These are phyloP conservation scores for Connochaetes taurinus DNA, from an alignment of 2,113 vertebrate species.

Conservation along the genomic window DNA sequence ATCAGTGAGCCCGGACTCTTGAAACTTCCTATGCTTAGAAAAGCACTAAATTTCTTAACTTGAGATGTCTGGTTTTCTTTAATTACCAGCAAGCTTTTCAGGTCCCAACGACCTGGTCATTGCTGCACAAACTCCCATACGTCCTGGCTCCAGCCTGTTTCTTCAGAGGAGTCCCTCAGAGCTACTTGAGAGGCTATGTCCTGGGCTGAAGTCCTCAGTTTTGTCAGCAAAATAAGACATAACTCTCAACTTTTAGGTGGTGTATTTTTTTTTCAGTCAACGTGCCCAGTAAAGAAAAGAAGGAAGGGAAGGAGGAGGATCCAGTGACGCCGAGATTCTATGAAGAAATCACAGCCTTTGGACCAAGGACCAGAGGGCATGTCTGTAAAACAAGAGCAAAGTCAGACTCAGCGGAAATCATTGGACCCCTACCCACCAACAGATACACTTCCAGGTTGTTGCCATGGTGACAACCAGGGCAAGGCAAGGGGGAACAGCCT, in stretches of 20 bases:
- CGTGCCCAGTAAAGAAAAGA: background rate
- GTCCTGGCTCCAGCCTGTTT: background rate
- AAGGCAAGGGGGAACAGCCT: rapidly evolving
- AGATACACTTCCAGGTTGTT: rapidly evolving
- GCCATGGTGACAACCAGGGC: background rate
- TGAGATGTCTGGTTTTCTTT: background rate
- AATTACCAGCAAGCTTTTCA: background rate
- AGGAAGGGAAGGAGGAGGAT: background rate
- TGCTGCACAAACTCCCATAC: background rate
- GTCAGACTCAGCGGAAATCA: rapidly evolving
- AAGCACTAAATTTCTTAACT: background rate
- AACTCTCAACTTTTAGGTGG: background rate
- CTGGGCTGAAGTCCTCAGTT: background rate
- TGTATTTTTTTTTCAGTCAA: background rate
- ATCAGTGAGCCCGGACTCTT: background rate
- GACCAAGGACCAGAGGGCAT: background rate
- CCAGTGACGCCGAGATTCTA: background rate
- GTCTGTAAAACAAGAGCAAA: background rate
- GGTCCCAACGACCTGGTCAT: background rate
- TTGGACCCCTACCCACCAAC: rapidly evolving
- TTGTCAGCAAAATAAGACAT: background rate
- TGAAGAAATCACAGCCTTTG: background rate
- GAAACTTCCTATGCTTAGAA: background rate
- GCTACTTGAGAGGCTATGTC: background rate
- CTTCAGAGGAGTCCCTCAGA: background rate